Evolutionary conservation across 1,140 invertebrate species (phyloP), one percentile per base, ranked within the genome.

Genomic region (Saccostrea cuccullata): DNA sequence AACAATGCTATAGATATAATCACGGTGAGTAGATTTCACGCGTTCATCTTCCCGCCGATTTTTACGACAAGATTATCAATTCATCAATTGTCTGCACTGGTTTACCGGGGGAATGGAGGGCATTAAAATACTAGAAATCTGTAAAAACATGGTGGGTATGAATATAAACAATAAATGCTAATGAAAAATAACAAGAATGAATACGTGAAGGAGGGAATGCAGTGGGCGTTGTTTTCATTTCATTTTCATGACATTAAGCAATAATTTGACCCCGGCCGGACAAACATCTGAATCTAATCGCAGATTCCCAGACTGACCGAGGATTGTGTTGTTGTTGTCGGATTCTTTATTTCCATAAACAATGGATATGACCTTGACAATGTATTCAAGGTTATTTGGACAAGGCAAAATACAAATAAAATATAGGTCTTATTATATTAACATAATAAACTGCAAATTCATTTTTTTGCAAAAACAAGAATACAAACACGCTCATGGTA

Each of bases 21-120:
- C 70, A 36, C 30, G 8, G 26, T 77, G 70, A 77, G 70, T 77
- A 77, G 23, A 77, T 77, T 77, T 77, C 70, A 77, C 70, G 70
- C 26, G 26, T 77, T 77, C 70, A 30, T 77, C 70, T 30, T 77
- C 70, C 70, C 70, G 70, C 23, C 47, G 70, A 12, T 77, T 77
- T 77, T 77, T 77, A 77, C 70, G 70, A 20, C 26, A 73, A 64
- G 17, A 73, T 73, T 26, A 15, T 30, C 26, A 77, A 15, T 77
- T 30, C 30, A 77, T 77, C 70, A 13, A 77, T 77, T 77, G 70
- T 77, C 70, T 77, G 70, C 23, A 77, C 70, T 77, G 70, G 26
- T 77, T 77, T 77, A 77, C 70, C 70, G 58, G 58, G 58, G 58
- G 58, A 20, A n/a, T 64, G 58, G 8, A n/a, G 58, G 58, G 17